Percentiles rank a stretch among this genome's conserved stretches.
phyloP scores from a whole-genome alignment of 2,888 invertebrate genomes.

The Chaetoderma sp. region DNA sequence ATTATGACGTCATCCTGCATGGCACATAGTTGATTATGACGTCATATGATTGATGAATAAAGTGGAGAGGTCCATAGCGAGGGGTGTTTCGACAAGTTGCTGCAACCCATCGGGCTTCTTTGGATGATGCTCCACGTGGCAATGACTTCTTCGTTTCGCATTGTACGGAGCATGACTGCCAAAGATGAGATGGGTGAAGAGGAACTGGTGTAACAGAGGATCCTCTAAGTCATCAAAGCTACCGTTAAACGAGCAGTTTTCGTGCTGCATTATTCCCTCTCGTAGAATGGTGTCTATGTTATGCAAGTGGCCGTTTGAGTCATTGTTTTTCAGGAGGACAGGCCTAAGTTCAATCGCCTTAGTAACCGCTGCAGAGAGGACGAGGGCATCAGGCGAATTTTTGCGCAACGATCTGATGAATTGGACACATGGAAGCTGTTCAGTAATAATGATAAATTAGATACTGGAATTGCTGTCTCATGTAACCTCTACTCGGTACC shows the following conservation, averaged over 20 bases:
- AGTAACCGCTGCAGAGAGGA: neutral
- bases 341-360: conserved; percentile 1
- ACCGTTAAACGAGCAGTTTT: conserved; percentile 8
- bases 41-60: no score
- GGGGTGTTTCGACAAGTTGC: conserved; percentile 19
- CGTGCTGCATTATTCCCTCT: neutral
- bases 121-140: conserved; percentile 25
- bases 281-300: no score
- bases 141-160: conserved; percentile 16
- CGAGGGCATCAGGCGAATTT: neutral
- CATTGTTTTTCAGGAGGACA: neutral
- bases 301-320: no score
- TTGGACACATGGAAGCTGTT: conserved; percentile 5
- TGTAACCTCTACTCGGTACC: no score
- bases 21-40: no score
- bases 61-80: no score
- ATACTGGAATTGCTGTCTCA: no score
- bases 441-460: no score
- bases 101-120: conserved; percentile 14
- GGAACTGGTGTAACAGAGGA: conserved; percentile 15
- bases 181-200: conserved; percentile 10
- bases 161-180: conserved; percentile 7
- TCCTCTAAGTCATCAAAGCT: conserved; percentile 10
- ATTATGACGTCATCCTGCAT: no score
- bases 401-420: neutral